Evolutionary conservation across 2,888 invertebrate species (phyloP).

Genomic region (Brachyptera putata): DNA sequence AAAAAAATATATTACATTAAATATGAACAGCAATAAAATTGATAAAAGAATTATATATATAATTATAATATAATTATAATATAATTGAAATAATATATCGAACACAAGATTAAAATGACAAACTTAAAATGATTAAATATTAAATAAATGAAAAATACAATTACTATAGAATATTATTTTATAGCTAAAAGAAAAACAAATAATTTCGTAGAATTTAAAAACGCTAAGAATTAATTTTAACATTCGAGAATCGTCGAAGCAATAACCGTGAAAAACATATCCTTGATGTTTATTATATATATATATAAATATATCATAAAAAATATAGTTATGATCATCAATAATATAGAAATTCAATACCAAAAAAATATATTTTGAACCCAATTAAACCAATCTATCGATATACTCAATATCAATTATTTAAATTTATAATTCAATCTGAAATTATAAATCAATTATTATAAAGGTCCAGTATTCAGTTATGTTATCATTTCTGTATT

Average conservation of each 20-base stretch:
- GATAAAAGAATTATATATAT: background rate
- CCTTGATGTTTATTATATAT: background rate
- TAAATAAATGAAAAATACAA: background rate
- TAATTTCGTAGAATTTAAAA: too few species aligned
- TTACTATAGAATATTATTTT: background rate
- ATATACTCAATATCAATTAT: too few species aligned
- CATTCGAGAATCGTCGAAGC: background rate
- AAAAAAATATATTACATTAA: slow-evolving; percentile 5
- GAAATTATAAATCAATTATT: too few species aligned
- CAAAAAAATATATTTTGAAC: too few species aligned
- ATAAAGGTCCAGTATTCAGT: too few species aligned
- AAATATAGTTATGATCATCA: too few species aligned
- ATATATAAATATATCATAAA: background rate
- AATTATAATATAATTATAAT: background rate
- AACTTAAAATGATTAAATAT: background rate
- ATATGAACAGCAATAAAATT: slow-evolving; percentile 6
- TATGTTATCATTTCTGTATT: too few species aligned
- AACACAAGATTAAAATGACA: background rate
- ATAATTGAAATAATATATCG: background rate
- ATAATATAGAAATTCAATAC: too few species aligned
- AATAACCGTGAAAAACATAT: slow-evolving; percentile 2
- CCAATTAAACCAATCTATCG: too few species aligned
- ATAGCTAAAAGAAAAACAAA: too few species aligned
- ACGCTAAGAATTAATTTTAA: background rate
- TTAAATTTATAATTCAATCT: too few species aligned